phyloP scores from a whole-genome alignment of 92 coral and sea anemone species.

The Blastomussa wellsi region DNA sequence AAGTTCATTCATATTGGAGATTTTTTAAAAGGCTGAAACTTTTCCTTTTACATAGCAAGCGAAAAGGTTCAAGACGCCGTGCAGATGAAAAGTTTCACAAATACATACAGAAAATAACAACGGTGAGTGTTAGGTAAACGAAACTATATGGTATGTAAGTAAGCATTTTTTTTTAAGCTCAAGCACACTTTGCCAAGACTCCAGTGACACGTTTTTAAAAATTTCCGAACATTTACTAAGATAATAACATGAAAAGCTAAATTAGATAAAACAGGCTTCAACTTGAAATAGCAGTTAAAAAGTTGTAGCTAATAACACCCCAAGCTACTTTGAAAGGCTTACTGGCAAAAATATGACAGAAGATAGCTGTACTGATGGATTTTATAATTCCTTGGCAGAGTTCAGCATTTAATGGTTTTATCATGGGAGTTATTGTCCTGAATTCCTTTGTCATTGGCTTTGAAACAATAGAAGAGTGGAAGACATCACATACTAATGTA shows the following conservation, averaged over 20 bases:
- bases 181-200: background rate
- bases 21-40: background rate
- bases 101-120: slow-evolving; percentile 89
- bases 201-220: background rate
- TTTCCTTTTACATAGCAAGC: background rate
- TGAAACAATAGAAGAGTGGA: slow-evolving; percentile 84
- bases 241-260: too few species aligned
- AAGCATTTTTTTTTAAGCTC: background rate
- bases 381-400: slow-evolving; percentile 50
- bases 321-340: background rate
- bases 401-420: slow-evolving; percentile 78
- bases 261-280: too few species aligned
- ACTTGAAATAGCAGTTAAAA: too few species aligned
- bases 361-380: background rate
- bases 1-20: background rate
- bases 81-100: slow-evolving; percentile 84
- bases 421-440: slow-evolving; percentile 87
- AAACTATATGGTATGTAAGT: slow-evolving; percentile 58
- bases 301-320: background rate
- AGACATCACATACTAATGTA: slow-evolving; percentile 52
- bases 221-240: background rate
- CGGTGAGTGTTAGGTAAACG: slow-evolving; percentile 58
- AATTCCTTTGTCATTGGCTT: slow-evolving; percentile 91
- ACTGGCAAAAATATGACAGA: background rate
- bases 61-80: slow-evolving; percentile 60